phyloP scores from a whole-genome alignment of 2,888 invertebrate genomes.

The Chrysina gloriosa region DNA sequence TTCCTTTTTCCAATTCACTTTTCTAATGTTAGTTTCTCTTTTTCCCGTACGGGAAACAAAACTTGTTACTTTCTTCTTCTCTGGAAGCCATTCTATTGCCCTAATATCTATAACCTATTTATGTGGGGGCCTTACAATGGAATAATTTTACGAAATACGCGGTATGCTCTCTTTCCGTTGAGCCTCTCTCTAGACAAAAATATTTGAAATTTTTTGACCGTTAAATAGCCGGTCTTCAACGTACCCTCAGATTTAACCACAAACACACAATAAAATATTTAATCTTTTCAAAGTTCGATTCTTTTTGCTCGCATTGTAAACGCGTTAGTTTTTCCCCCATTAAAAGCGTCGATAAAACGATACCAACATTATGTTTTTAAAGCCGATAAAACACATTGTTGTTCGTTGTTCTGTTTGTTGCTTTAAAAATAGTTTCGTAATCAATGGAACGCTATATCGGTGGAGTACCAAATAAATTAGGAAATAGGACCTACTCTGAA shows the following conservation, averaged over 20 bases:
- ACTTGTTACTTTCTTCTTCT: conserved; percentile 47
- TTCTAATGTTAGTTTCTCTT: conserved; percentile 51
- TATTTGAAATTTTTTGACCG: no score
- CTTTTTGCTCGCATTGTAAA: no score
- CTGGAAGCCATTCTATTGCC: conserved; percentile 49
- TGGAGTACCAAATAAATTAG: background rate
- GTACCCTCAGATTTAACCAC: no score
- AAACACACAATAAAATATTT: no score
- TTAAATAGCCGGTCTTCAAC: no score
- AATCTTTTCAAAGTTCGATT: no score
- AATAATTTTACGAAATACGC: no score
- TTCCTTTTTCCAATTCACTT: conserved; percentile 54
- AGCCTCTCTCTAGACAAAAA: no score
- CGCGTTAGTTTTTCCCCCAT: no score
- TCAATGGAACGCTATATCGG: background rate
- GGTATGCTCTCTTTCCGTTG: no score
- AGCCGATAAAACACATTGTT: background rate
- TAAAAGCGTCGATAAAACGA: background rate
- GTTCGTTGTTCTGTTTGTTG: background rate
- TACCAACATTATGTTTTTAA: background rate
- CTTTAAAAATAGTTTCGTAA: background rate
- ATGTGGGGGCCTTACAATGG: no score
- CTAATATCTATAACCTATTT: conserved; percentile 47
- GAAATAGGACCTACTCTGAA: no score
- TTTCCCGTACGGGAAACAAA: conserved; percentile 45